A percentile compares a stretch with the other conserved stretches of the same genome.
Evolutionary conservation across 1,140 invertebrate species (phyloP).

Genomic region (Pygmarrhopalites habei): DNA sequence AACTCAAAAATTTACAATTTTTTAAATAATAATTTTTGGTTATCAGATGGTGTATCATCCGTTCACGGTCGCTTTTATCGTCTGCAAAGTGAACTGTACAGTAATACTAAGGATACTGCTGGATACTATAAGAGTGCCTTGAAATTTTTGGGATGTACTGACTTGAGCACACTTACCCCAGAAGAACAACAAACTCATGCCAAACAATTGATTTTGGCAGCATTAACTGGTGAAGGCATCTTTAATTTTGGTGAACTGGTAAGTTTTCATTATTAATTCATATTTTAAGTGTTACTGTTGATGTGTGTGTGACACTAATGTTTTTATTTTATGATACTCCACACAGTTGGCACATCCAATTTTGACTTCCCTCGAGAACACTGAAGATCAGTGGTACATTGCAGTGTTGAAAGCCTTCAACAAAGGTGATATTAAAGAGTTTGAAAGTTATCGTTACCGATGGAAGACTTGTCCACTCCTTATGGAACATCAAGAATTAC

Average conservation of each 20-base stretch:
- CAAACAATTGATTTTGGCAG: constrained; percentile 85
- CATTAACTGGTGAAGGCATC: constrained; percentile 86
- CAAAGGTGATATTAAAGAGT: constrained; percentile 77
- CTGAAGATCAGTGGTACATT: constrained; percentile 79
- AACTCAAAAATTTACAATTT: no score
- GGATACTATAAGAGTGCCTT: constrained; percentile 92
- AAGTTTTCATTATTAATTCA: constrained; percentile 37
- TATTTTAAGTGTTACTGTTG: neutral
- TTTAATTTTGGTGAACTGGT: constrained; percentile 96
- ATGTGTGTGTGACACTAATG: neutral
- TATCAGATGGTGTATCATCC: constrained; percentile 84
- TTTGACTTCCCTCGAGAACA: constrained; percentile 71
- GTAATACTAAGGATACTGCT: constrained; percentile 71
- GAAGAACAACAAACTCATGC: constrained; percentile 73
- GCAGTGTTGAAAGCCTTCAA: constrained; percentile 89
- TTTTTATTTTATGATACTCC: constrained; percentile 13
- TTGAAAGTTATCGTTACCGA: constrained; percentile 70
- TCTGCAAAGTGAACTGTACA: constrained; percentile 81
- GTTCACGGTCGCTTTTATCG: constrained; percentile 95
- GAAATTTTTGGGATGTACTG: constrained; percentile 87
- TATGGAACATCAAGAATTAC: constrained; percentile 68
- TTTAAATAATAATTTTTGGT: no score
- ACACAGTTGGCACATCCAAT: constrained; percentile 85
- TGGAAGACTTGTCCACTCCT: constrained; percentile 83
- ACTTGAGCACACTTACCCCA: constrained; percentile 58